Evolutionary conservation across 2,888 invertebrate species (phyloP).

Genomic region (Camptogramma bilineatum): DNA sequence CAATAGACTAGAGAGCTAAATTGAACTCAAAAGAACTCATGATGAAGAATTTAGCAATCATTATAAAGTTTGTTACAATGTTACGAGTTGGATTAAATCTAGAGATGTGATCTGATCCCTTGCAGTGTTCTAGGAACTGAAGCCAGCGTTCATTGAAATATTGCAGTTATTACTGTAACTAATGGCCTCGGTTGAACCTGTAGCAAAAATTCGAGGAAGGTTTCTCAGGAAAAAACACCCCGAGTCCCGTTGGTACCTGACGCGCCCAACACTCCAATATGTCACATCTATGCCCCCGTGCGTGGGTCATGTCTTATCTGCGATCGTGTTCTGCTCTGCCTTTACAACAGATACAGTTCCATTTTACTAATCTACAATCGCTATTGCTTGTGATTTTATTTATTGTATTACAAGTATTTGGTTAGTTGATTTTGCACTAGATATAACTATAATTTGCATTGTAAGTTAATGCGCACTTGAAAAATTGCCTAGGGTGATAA

Average conservation of each 20-base stretch:
- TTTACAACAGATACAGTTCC: conserved; percentile 39
- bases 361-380: conserved; percentile 5
- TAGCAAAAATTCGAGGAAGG: conserved; percentile 54
- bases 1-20: not conserved
- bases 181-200: conserved; percentile 44
- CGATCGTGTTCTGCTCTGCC: conserved; percentile 6
- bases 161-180: conserved; percentile 49
- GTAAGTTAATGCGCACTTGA: too few relatives aligned
- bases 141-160: conserved; percentile 33
- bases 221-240: conserved; percentile 47
- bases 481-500: too few relatives aligned
- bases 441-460: too few relatives aligned
- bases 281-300: conserved; percentile 3
- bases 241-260: conserved; percentile 47
- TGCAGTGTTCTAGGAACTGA: conserved; percentile 42
- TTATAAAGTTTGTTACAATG: not conserved
- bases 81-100: conserved; percentile 6
- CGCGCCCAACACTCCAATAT: conserved; percentile 11
- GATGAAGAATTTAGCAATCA: not conserved
- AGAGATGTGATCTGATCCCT: conserved; percentile 19
- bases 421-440: too few relatives aligned
- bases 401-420: too few relatives aligned
- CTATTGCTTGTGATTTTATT: too few relatives aligned
- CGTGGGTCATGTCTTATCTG: conserved; percentile 21
- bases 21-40: not conserved